These are phyloP conservation scores for Acyrthosiphon pisum DNA, from an alignment of 1,140 invertebrate species.

Conservation along the genomic window DNA sequence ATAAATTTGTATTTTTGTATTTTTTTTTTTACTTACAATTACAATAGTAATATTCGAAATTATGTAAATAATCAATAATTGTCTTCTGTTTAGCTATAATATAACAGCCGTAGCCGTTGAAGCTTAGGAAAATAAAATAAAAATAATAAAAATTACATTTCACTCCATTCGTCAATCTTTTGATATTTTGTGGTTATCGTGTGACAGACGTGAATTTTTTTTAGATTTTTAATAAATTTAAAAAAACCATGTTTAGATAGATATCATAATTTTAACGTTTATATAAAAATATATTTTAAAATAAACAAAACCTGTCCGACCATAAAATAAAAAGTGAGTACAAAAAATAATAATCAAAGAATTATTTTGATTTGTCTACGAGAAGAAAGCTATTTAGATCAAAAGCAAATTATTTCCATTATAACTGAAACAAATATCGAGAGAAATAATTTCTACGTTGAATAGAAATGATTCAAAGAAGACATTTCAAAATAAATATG, in stretches of 20 bases:
- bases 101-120: no score
- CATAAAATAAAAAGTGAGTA: background rate
- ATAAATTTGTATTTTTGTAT: background rate
- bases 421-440: background rate
- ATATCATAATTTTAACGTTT: no score
- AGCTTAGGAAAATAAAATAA: no score
- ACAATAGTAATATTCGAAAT: no score
- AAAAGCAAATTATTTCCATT: background rate
- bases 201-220: background rate
- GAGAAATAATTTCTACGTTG: background rate
- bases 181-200: background rate
- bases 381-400: background rate
- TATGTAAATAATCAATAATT: no score
- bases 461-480: slow-evolving; percentile 3
- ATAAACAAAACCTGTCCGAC: no score
- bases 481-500: background rate
- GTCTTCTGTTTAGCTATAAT: no score
- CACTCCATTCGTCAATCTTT: background rate
- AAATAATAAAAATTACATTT: no score
- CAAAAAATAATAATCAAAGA: background rate
- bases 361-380: background rate
- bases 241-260: background rate
- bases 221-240: background rate
- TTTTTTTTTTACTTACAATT: background rate
- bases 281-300: no score